phyloP scores from a whole-genome alignment of 2,888 invertebrate genomes.

The Ochlodes sylvanus region DNA sequence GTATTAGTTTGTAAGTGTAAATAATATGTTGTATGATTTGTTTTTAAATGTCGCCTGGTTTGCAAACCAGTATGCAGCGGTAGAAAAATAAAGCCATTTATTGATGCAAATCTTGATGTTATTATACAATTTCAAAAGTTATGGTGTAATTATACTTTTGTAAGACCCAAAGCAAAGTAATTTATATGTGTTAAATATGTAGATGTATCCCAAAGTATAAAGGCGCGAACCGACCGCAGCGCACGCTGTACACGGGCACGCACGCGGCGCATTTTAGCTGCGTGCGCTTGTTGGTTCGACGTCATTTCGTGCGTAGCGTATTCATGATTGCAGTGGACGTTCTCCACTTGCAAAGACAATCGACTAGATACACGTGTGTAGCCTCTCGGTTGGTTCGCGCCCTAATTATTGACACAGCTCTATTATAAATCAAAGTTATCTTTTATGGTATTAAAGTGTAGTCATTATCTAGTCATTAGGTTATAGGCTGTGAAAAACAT shows the following conservation, averaged over 20 bases:
- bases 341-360: too few relatives aligned
- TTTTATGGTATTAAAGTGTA: slow-evolving; percentile 42
- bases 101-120: not conserved
- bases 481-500: slow-evolving; percentile 78
- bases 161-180: not conserved
- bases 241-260: too few relatives aligned
- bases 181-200: not conserved
- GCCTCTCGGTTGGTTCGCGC: too few relatives aligned
- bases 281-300: too few relatives aligned
- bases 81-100: not conserved
- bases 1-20: slow-evolving; percentile 45
- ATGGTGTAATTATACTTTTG: too few relatives aligned
- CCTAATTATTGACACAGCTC: slow-evolving; percentile 10
- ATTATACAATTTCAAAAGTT: not conserved
- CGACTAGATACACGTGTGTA: too few relatives aligned
- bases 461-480: slow-evolving; percentile 76
- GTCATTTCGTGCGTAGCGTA: too few relatives aligned
- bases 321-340: too few relatives aligned
- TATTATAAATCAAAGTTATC: slow-evolving; percentile 12
- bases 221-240: too few relatives aligned
- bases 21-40: slow-evolving; percentile 28
- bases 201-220: slow-evolving; percentile 2
- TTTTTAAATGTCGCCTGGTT: not conserved
- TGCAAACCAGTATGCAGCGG: not conserved
- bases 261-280: too few relatives aligned